Evolutionary conservation across 1,140 invertebrate species (phyloP), one percentile per base, ranked within the genome.

Genomic region (Pogonus chalceus): DNA sequence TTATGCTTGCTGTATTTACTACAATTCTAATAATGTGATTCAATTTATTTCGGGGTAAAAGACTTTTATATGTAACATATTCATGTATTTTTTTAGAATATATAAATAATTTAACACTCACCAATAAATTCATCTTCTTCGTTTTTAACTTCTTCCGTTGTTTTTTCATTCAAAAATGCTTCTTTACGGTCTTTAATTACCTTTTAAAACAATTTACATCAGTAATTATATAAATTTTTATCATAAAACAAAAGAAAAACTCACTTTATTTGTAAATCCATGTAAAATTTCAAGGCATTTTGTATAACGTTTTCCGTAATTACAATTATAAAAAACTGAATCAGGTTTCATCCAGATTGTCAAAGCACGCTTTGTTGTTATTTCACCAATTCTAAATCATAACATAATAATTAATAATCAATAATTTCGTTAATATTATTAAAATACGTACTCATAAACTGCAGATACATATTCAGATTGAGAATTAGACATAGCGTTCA

Each of bases 401-500:
- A n/a, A n/a, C n/a, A n/a, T n/a, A n/a, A n/a, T n/a, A n/a, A n/a
- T n/a, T n/a, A n/a, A n/a, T n/a, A n/a, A n/a, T n/a, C n/a, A n/a
- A n/a, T n/a, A n/a, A n/a, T n/a, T n/a, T n/a, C n/a, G n/a, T n/a
- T n/a, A n/a, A n/a, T n/a, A n/a, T n/a, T 79, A 59, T 49, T 64
- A 60, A 35, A 50, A 20, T 54, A 68, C 73, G 77, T 72, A 83
- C 81, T 76, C 76, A 58, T 81, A 81, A 43, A 90, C 78, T 20
- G 88, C 84, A 63, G 78, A 72, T 1, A 90, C 85, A 69, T 92
- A 92, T 56, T 83, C 80, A 23, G 83, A 85, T 54, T 85, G 75
- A 22, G 69, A 72, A 60, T 84, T 71, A 52, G 68, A 72, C 69
- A 90, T 87, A 1, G 84, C 84, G 66, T 81, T 77, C 7, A 90